phyloP scores from a whole-genome alignment of 1,140 invertebrate species.

The Choristoneura fumiferana region DNA sequence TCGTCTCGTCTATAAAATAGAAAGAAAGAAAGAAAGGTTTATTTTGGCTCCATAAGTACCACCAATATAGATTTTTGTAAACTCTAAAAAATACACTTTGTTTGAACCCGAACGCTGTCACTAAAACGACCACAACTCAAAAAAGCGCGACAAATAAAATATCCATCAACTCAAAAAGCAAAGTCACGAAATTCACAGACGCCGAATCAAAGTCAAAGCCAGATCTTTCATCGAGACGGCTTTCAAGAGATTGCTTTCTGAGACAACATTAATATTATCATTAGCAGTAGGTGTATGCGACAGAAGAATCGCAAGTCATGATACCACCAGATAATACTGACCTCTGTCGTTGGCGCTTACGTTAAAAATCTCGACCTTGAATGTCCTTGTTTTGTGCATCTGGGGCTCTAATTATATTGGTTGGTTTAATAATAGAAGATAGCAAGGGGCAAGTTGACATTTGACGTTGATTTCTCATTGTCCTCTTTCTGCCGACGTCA shows the following conservation, averaged over 20 bases:
- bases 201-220: slow-evolving; percentile 49
- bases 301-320: slow-evolving; percentile 64
- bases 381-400: slow-evolving; percentile 43
- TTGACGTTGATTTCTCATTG: slow-evolving; percentile 75
- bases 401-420: slow-evolving; percentile 45
- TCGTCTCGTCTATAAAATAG: too few species aligned
- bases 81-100: too few species aligned
- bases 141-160: slow-evolving; percentile 11
- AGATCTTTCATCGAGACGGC: slow-evolving; percentile 35
- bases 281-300: slow-evolving; percentile 70
- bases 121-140: too few species aligned
- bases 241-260: slow-evolving; percentile 55
- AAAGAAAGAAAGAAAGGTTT: too few species aligned
- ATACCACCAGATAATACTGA: slow-evolving; percentile 36
- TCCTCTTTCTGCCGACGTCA: slow-evolving; percentile 60
- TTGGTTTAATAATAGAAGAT: slow-evolving; percentile 40
- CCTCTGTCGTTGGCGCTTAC: slow-evolving; percentile 31
- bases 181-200: neutral
- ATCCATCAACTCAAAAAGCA: slow-evolving; percentile 13
- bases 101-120: too few species aligned
- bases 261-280: slow-evolving; percentile 74
- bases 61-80: too few species aligned
- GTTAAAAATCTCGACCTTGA: slow-evolving; percentile 21
- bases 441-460: slow-evolving; percentile 64
- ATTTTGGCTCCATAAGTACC: too few species aligned